phyloP scores from a whole-genome alignment of 1,140 invertebrate genomes.

The Dolichoris vasculosae region DNA sequence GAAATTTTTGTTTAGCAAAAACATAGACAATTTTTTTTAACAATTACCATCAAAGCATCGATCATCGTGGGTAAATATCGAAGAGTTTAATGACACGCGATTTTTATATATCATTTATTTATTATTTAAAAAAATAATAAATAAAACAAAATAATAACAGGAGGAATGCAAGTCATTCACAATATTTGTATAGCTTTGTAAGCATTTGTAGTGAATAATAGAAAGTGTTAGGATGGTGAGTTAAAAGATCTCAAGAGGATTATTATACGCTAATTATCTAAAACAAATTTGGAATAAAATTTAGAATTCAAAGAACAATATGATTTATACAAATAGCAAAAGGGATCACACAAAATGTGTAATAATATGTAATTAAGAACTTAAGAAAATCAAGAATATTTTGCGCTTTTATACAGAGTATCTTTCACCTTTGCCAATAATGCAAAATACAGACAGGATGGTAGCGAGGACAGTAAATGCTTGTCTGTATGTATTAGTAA shows the following conservation, averaged over 20 bases:
- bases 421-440: slow-evolving; percentile 67
- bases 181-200: slow-evolving; percentile 38
- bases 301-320: slow-evolving; percentile 52
- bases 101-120: slow-evolving; percentile 49
- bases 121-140: slow-evolving; percentile 46
- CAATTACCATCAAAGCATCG: slow-evolving; percentile 51
- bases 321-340: slow-evolving; percentile 52
- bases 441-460: slow-evolving; percentile 74
- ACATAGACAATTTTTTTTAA: slow-evolving; percentile 18
- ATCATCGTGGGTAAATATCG: slow-evolving; percentile 43
- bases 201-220: slow-evolving; percentile 22
- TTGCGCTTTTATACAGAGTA: slow-evolving; percentile 51
- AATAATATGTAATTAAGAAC: slow-evolving; percentile 54
- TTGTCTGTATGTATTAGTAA: slow-evolving; percentile 59
- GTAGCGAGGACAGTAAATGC: slow-evolving; percentile 67
- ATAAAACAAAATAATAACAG: slow-evolving; percentile 37
- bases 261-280: slow-evolving; percentile 19
- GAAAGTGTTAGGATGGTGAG: slow-evolving; percentile 42
- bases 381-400: slow-evolving; percentile 47
- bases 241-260: slow-evolving; percentile 37
- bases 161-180: slow-evolving; percentile 29
- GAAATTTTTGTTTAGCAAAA: slow-evolving; percentile 15
- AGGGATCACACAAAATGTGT: slow-evolving; percentile 53
- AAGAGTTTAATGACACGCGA: slow-evolving; percentile 32
- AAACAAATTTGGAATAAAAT: slow-evolving; percentile 33